A percentile compares a stretch with the other conserved stretches of the same genome.
Evolutionary conservation across 2,888 invertebrate species (phyloP).

Genomic region (Spatulosminthurus flaviceps): DNA sequence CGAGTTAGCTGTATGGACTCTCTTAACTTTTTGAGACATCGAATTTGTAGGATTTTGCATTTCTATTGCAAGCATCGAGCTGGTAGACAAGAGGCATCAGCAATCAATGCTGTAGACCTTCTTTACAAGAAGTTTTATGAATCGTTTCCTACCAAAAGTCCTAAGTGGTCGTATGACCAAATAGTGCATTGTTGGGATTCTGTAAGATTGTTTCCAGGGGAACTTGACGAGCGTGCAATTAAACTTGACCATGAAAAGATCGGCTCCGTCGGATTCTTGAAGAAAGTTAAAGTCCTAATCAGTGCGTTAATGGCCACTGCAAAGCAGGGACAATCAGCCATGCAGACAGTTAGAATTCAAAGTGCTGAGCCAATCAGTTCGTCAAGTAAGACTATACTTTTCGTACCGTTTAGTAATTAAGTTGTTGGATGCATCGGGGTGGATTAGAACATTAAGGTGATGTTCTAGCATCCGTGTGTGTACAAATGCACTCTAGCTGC

Average conservation of each 20-base stretch:
- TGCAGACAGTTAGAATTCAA: too few species aligned
- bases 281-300: slow-evolving; percentile 21
- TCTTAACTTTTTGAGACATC: slow-evolving; percentile 1
- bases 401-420: too few species aligned
- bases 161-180: not conserved
- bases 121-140: not conserved
- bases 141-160: not conserved
- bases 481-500: too few species aligned
- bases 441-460: too few species aligned
- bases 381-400: too few species aligned
- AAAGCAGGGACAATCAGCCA: too few species aligned
- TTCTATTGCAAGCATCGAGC: not conserved
- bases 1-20: not conserved
- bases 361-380: too few species aligned
- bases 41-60: slow-evolving; percentile 31
- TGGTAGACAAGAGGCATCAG: not conserved
- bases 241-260: slow-evolving; percentile 32
- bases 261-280: slow-evolving; percentile 23
- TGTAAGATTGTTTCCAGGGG: slow-evolving; percentile 3
- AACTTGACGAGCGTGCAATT: slow-evolving; percentile 25
- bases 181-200: slow-evolving; percentile 22
- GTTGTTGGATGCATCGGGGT: too few species aligned
- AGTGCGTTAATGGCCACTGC: not conserved
- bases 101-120: not conserved
- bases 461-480: too few species aligned